Conservation (phyloP, 2,113 vertebrate species). For the Pseudorectes ferrugineus region DNA sequence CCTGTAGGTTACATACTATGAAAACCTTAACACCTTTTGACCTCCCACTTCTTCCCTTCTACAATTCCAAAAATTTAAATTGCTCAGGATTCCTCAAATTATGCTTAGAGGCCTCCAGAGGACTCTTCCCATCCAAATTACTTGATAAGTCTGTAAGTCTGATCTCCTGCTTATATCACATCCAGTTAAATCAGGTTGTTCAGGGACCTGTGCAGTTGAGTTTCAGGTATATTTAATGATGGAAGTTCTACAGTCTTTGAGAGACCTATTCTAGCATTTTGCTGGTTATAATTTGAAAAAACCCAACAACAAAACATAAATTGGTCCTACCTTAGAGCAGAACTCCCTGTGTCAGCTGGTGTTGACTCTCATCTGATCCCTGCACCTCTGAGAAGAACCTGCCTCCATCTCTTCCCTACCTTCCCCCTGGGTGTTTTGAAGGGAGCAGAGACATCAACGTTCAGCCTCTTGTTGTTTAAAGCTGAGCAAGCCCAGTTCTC, state of each 20-base stretch:
- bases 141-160: not conserved
- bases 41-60: not conserved
- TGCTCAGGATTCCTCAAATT: not conserved
- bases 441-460: not conserved
- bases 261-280: not conserved
- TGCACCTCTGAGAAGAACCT: not conserved
- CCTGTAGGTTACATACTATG: not conserved
- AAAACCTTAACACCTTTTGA: not conserved
- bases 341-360: not conserved
- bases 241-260: not conserved
- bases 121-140: not conserved
- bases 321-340: not conserved
- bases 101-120: not conserved
- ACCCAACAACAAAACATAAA: not conserved
- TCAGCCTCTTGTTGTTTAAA: not conserved
- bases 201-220: not conserved
- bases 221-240: not conserved
- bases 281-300: not conserved
- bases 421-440: not conserved
- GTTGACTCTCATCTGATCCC: not conserved
- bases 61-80: not conserved
- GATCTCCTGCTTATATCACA: not conserved
- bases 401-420: not conserved
- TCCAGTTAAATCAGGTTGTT: not conserved
- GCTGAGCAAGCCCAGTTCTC: not conserved